Base-by-base conservation (phyloP, 2,113 vertebrate genomes). In the Nyctereutes procyonoides region DNA sequence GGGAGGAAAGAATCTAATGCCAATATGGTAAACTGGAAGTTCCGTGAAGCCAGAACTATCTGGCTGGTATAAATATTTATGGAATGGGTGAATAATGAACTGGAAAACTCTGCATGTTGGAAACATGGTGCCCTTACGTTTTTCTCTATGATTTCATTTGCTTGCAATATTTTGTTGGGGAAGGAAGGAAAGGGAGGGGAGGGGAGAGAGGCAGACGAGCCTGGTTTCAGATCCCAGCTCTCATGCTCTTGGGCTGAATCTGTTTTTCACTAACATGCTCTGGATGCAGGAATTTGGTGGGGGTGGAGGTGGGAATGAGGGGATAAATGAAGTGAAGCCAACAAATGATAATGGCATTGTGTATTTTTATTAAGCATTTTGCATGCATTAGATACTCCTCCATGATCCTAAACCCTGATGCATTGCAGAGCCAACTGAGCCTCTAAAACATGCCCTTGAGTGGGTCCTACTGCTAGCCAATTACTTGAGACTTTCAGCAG, bases 351-450 rank as follows among this genome's bases (percentile, higher is more conserved):
- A 20, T 15, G 13, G 10, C 60, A 2, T 7, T 15, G 20, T 7
- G 28, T 63, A 11, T 62, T 67, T 65, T n/a, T 71, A n/a, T 17
- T 0, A n/a, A 22, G 19, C 35, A 8, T 17, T 63, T 35, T 63
- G 30, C 28, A 0, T 4, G 0, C 8, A 38, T 17, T 5, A 16
- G 26, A 13, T 14, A 2, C 13, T 26, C 19, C 2, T 20, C 24
- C 7, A 0, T 76, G 65, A 86, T 35, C 28, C 38, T 60, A 35
- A 69, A 26, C 58, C 5, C 71, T 22, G 60, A 51, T 5, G 17
- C n/a, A 12, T 5, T 8, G 2, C 58, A 26, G 43, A 62, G 11
- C 16, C 13, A 30, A 8, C 43, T 8, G 15, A 30, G 2, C 32
- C 58, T 43, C 48, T 71, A 8, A 32, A 56, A 56, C 28, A 3